These are phyloP conservation scores for Pica pica DNA, from an alignment of 2,113 vertebrate genomes.

Conservation along the genomic window DNA sequence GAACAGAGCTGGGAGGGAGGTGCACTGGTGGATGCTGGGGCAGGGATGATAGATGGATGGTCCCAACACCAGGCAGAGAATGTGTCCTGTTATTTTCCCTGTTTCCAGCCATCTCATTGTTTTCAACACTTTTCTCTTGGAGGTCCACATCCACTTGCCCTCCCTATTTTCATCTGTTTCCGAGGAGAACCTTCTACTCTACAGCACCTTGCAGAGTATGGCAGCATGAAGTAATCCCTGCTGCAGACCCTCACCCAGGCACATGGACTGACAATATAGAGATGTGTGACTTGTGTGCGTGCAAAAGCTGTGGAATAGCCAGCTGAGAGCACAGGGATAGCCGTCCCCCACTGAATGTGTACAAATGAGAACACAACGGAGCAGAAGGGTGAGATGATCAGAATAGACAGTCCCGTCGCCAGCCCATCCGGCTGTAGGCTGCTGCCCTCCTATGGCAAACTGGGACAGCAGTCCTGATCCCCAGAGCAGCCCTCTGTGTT, in stretches of 20 bases:
- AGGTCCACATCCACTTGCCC: background rate
- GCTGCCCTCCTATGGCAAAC: background rate
- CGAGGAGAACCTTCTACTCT: background rate
- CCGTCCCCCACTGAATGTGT: background rate
- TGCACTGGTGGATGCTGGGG: background rate
- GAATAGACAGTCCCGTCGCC: fast-evolving
- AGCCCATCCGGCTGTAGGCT: background rate
- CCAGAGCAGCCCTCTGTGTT: background rate
- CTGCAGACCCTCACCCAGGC: background rate
- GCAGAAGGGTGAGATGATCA: background rate
- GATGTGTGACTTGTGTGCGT: too few species aligned
- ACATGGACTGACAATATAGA: background rate
- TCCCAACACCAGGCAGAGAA: background rate
- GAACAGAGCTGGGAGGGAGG: background rate
- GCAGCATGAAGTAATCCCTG: background rate
- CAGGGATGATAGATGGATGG: background rate
- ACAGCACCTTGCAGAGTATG: background rate
- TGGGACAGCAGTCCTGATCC: background rate
- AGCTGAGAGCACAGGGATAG: background rate
- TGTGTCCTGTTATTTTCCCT: background rate
- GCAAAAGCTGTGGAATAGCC: background rate
- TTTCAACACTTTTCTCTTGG: background rate
- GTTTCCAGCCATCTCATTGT: background rate
- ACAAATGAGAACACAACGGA: background rate
- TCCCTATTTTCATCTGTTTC: background rate